Percentiles rank a stretch among this genome's conserved stretches.
phyloP scores from a whole-genome alignment of 2,888 invertebrate species.

The Eledone cirrhosa region DNA sequence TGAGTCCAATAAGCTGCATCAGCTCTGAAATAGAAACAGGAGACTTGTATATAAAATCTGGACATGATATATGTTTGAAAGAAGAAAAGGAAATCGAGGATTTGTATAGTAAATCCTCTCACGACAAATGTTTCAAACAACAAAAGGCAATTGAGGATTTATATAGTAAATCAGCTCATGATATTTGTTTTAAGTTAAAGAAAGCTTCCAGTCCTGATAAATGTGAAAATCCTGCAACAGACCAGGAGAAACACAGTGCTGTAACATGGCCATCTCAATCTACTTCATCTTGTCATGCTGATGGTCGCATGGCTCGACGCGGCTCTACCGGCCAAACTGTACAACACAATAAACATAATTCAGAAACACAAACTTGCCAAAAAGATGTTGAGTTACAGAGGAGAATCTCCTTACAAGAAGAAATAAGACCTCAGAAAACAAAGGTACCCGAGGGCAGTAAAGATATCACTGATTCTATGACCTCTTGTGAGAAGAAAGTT shows the following conservation, averaged over 20 bases:
- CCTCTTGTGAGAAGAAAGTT: too few relatives aligned
- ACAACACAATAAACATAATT: too few relatives aligned
- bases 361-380: too few relatives aligned
- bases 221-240: background rate
- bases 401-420: too few relatives aligned
- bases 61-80: constrained; percentile 1
- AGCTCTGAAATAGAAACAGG: background rate
- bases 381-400: too few relatives aligned
- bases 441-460: too few relatives aligned
- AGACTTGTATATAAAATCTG: constrained; percentile 1
- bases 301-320: background rate
- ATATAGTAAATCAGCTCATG: background rate
- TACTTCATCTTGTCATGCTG: background rate
- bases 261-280: constrained; percentile 3
- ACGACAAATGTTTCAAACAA: background rate
- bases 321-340: constrained; percentile 18
- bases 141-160: background rate
- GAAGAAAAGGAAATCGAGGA: background rate
- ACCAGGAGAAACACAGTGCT: background rate
- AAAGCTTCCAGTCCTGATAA: background rate
- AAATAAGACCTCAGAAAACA: too few relatives aligned
- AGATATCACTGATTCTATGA: too few relatives aligned
- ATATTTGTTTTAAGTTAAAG: background rate
- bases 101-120: background rate
- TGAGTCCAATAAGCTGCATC: too few relatives aligned